Evolutionary conservation across 2,113 vertebrate genomes (phyloP), one percentile per base, ranked within the genome.

Genomic region (Cervus canadensis): DNA sequence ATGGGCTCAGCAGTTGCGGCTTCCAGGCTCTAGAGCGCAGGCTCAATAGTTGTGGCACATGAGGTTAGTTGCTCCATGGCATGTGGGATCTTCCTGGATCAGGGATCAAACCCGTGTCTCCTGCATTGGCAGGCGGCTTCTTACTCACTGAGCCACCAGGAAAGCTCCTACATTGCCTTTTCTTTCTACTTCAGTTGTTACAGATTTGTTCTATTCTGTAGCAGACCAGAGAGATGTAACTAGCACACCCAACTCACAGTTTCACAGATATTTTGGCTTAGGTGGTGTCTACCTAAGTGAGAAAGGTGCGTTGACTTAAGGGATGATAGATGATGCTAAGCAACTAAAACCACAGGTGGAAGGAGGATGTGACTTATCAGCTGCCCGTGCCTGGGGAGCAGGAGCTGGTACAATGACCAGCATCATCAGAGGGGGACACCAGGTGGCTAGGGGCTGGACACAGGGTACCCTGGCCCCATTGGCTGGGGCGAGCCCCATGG

Each of bases 401-500:
- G 0, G 62, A 21, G 14, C 6, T 5, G 23, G 33, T 33, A 57
- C n/a, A 6, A 12, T 4, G 79, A 21, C 23, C 50, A 3, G 4
- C 25, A 25, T 21, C 74, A 16, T 43, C 6, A 1, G 62, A 36
- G 23, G 26, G 13, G 30, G 14, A 4, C 11, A 30, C 33, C 28
- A 2, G 43, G n/a, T 1, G 54, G 40, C 15, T 26, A 23, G 48
- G 56, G 50, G 48, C 54, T 21, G 21, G 21, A 62, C 16, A 15
- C 2, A 0, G 6, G 40, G 26, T 54, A 50, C 5, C 59, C 50
- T 25, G 48, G n/a, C 10, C 57, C 87, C 54, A 0, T 23, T 30
- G 52, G 28, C 56, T 23, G 15, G 3, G 26, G 57, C 0, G 1
- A 50, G 8, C 25, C 30, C 64, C 23, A 2, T 0, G 21, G 7